Conservation (phyloP, 2,113 vertebrate species). For the Setophaga kirtlandii region DNA sequence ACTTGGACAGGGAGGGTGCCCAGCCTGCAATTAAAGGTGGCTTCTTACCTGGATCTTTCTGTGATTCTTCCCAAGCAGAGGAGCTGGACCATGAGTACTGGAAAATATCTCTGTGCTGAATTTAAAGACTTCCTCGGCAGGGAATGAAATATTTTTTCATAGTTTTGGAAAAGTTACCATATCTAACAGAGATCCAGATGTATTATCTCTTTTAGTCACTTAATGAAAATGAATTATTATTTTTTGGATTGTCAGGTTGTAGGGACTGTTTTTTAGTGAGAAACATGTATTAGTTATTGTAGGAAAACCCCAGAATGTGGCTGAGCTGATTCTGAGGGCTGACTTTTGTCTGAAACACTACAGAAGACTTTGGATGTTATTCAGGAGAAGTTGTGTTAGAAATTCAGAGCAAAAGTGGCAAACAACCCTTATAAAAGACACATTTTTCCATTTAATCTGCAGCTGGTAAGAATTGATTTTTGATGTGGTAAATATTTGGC, state of each 20-base stretch:
- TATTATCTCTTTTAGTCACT: not conserved
- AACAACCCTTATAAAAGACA: not conserved
- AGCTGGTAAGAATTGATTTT: slow-evolving; percentile 3
- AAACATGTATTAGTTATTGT: not conserved
- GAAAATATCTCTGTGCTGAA: not conserved
- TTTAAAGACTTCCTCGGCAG: not conserved
- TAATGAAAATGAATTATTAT: not conserved
- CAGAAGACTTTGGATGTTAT: not conserved
- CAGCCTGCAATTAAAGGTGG: not conserved
- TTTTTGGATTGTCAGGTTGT: not conserved
- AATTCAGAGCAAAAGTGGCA: not conserved
- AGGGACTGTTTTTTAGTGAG: not conserved
- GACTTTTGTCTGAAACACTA: not conserved
- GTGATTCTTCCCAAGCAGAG: not conserved
- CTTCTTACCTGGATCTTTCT: not conserved
- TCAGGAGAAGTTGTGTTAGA: not conserved
- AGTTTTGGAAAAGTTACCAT: not conserved
- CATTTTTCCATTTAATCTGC: not conserved
- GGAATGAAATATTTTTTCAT: not conserved
- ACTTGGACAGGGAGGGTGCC: not conserved
- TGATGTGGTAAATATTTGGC: not conserved
- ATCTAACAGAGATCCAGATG: not conserved
- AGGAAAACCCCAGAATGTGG: not conserved
- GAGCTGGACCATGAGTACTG: not conserved
- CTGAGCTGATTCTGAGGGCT: not conserved